Percentiles rank a stretch among this genome's conserved stretches.
Evolutionary conservation across 2,888 invertebrate genomes (phyloP).

Genomic region (Agrilus mali): DNA sequence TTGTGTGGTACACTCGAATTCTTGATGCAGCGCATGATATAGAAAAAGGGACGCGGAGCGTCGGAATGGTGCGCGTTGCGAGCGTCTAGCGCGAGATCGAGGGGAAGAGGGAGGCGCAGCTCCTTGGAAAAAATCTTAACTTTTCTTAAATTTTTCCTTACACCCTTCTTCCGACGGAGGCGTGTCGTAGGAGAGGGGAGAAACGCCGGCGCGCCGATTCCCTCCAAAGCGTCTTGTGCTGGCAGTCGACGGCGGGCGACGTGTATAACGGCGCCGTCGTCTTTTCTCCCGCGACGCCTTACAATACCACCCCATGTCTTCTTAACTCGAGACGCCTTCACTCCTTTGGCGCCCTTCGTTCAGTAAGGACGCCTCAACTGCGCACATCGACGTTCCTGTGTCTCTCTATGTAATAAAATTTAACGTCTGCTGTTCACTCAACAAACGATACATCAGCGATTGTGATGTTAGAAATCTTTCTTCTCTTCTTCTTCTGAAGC

Average conservation of each 20-base stretch:
- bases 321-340: slow-evolving; percentile 32
- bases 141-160: slow-evolving; percentile 35
- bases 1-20: background rate
- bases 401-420: too few relatives aligned
- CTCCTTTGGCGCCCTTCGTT: slow-evolving; percentile 34
- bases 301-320: slow-evolving; percentile 25
- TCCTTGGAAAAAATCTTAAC: slow-evolving; percentile 34
- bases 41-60: background rate
- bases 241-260: slow-evolving; percentile 35
- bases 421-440: too few relatives aligned
- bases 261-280: slow-evolving; percentile 31
- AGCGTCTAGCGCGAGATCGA: slow-evolving; percentile 12
- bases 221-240: slow-evolving; percentile 34
- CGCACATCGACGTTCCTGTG: background rate
- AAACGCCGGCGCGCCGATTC: slow-evolving; percentile 30
- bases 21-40: background rate
- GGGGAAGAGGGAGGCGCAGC: slow-evolving; percentile 19
- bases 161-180: slow-evolving; percentile 29
- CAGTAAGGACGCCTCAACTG: slow-evolving; percentile 24
- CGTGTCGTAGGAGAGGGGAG: slow-evolving; percentile 27
- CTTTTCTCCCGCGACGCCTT: slow-evolving; percentile 33
- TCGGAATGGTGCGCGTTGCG: background rate
- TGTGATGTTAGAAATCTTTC: too few relatives aligned
- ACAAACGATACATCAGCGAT: too few relatives aligned
- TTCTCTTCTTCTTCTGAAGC: too few relatives aligned